These are phyloP conservation scores for Drosophila melanica DNA, from an alignment of 1,140 invertebrate genomes.

Conservation along the genomic window DNA sequence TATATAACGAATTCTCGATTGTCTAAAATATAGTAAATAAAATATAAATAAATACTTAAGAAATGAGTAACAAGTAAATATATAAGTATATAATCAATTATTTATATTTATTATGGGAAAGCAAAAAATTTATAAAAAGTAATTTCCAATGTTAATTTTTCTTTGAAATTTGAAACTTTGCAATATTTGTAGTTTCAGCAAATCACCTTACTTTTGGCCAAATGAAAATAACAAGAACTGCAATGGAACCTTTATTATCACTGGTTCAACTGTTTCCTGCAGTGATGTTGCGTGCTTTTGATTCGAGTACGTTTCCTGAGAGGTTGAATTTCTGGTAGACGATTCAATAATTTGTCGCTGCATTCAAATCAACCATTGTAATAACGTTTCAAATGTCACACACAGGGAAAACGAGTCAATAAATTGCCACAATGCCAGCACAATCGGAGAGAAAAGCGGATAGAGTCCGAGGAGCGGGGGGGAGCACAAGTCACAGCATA, in stretches of 20 bases:
- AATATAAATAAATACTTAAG: too few species aligned
- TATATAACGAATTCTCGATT: too few species aligned
- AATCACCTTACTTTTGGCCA: too few species aligned
- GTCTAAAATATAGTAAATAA: too few species aligned
- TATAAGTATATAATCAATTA: too few species aligned
- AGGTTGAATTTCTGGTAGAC: not conserved
- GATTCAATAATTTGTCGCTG: slow-evolving; percentile 61
- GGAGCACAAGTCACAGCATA: slow-evolving; percentile 23
- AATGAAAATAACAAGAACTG: not conserved
- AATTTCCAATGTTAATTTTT: too few species aligned
- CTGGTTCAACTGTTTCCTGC: slow-evolving; percentile 1
- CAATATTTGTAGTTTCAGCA: too few species aligned
- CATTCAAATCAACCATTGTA: slow-evolving; percentile 75
- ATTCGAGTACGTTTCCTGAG: not conserved
- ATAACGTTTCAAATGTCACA: slow-evolving; percentile 73
- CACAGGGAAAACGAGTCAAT: slow-evolving; percentile 66
- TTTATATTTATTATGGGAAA: too few species aligned
- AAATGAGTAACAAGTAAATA: too few species aligned
- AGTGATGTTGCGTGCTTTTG: not conserved
- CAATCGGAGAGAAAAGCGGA: not conserved
- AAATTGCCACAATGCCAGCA: slow-evolving; percentile 60
- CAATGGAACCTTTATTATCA: not conserved
- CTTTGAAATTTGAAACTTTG: too few species aligned
- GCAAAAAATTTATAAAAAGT: too few species aligned
- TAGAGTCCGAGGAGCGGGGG: slow-evolving; percentile 4